Evolutionary conservation across 2,113 vertebrate genomes (phyloP).

Genomic region (Vireo altiloquus): DNA sequence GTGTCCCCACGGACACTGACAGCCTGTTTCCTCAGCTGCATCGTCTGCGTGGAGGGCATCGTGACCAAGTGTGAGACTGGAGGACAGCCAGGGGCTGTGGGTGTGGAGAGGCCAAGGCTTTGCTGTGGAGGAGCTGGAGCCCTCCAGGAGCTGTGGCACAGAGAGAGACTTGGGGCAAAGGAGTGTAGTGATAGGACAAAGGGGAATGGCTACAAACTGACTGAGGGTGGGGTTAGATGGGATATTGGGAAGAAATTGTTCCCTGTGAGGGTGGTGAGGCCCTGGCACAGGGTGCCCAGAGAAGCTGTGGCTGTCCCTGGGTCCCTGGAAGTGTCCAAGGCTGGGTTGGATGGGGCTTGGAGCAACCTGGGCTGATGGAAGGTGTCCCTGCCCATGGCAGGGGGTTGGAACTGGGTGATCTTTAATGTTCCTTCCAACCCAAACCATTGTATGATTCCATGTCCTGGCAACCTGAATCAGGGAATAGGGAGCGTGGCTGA

Average conservation of each 20-base stretch:
- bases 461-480: accelerated
- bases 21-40: slow-evolving; percentile 87
- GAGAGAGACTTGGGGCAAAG: not conserved
- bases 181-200: not conserved
- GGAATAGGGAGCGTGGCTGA: not conserved
- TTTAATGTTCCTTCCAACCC: not conserved
- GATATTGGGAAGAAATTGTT: not conserved
- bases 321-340: not conserved
- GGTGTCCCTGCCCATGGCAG: not conserved
- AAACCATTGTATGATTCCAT: accelerated
- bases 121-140: not conserved
- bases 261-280: accelerated
- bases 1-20: slow-evolving; percentile 91
- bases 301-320: not conserved
- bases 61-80: slow-evolving; percentile 90
- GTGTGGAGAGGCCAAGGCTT: not conserved
- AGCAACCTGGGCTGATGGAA: not conserved
- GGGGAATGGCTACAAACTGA: not conserved
- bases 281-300: not conserved
- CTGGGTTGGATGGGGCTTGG: accelerated
- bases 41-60: slow-evolving; percentile 96
- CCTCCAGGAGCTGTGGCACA: accelerated
- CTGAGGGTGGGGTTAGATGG: not conserved
- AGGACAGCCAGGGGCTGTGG: not conserved
- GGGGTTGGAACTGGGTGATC: not conserved